Conservation (phyloP, 1,140 invertebrate genomes). For the Neocloeon triangulifer region DNA sequence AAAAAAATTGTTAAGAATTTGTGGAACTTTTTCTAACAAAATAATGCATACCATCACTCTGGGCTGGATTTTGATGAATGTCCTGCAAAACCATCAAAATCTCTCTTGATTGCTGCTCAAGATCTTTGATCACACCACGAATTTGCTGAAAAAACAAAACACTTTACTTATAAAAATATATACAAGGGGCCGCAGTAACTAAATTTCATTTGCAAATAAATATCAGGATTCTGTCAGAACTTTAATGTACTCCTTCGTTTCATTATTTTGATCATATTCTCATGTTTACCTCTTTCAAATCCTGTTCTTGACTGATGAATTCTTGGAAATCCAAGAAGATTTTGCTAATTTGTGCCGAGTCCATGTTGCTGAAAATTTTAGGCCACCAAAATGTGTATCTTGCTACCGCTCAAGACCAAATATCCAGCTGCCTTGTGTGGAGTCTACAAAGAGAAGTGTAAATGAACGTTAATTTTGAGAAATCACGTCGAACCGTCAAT, state of each 20-base stretch:
- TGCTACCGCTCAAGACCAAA: too few relatives aligned
- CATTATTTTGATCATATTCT: too few relatives aligned
- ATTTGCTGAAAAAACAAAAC: conserved; percentile 30
- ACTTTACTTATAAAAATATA: conserved; percentile 4
- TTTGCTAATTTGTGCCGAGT: conserved; percentile 14
- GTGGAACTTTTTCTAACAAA: conserved; percentile 1
- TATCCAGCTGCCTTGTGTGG: too few relatives aligned
- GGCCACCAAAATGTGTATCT: too few relatives aligned
- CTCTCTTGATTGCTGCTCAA: conserved; percentile 42
- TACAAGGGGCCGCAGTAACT: conserved; percentile 7
- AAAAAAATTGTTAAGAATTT: conserved; percentile 12
- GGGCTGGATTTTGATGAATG: conserved; percentile 39
- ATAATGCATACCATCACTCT: conserved; percentile 25
- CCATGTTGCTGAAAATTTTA: conserved; percentile 5
- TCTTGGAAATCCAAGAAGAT: conserved; percentile 39
- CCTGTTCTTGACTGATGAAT: conserved; percentile 35
- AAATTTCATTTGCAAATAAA: too few relatives aligned
- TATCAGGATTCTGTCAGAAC: too few relatives aligned
- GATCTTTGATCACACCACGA: conserved; percentile 33
- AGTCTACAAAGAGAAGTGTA: too few relatives aligned
- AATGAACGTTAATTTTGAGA: too few relatives aligned
- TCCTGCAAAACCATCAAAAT: conserved; percentile 42
- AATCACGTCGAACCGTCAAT: too few relatives aligned
- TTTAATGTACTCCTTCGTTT: too few relatives aligned
- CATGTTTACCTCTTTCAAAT: conserved; percentile 37